phyloP scores from a whole-genome alignment of 2,113 vertebrate species.

The Equus quagga region DNA sequence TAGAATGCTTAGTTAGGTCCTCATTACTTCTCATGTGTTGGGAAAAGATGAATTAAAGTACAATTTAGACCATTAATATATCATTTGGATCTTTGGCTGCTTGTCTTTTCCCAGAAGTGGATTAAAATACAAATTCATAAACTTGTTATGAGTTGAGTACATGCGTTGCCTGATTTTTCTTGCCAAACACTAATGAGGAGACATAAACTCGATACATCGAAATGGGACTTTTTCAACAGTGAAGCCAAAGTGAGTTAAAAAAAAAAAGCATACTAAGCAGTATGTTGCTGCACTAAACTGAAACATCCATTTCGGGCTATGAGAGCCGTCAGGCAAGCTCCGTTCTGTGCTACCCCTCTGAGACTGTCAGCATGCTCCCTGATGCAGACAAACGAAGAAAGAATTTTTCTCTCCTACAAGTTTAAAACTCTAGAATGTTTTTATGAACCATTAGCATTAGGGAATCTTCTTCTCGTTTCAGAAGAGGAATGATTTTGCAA shows the following conservation, averaged over 20 bases:
- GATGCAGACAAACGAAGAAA: not conserved
- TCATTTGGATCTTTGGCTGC: conserved; percentile 75
- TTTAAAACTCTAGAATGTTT: conserved; percentile 16
- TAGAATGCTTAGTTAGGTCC: not conserved
- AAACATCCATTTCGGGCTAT: not conserved
- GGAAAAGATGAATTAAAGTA: conserved; percentile 70
- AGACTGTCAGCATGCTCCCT: not conserved
- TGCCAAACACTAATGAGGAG: conserved; percentile 79
- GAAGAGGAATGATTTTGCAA: conserved; percentile 35
- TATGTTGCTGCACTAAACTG: not conserved
- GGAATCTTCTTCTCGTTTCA: not conserved
- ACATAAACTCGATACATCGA: conserved; percentile 71
- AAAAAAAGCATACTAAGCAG: not conserved
- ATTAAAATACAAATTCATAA: conserved; percentile 78
- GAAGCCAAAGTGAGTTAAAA: conserved; percentile 56
- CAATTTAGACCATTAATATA: conserved; percentile 71
- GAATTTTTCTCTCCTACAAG: conserved; percentile 22
- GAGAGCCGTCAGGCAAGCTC: not conserved
- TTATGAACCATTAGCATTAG: conserved; percentile 43
- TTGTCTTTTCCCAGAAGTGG: conserved; percentile 78
- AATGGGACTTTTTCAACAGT: conserved; percentile 28
- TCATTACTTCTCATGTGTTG: conserved; percentile 32
- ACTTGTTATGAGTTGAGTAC: conserved; percentile 65
- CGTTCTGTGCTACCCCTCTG: not conserved
- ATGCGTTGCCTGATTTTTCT: conserved; percentile 71